Conservation (phyloP, 2,113 vertebrate genomes). For the Miniopterus natalensis region DNA sequence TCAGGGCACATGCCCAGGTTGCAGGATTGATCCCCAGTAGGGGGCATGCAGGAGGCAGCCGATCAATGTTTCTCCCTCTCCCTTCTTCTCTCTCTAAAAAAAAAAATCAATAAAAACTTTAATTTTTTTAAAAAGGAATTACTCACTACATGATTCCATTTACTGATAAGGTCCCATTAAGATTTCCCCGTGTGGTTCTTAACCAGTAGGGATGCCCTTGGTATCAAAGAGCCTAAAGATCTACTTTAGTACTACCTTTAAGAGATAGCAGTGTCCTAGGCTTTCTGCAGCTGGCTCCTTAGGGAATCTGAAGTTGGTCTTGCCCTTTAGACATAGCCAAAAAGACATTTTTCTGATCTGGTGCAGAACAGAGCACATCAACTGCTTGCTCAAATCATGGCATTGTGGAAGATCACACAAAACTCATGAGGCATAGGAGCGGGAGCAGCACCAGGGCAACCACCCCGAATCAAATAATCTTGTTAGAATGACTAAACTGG, state of each 20-base stretch:
- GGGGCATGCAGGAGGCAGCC: too few relatives aligned
- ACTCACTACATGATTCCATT: slow-evolving; percentile 40
- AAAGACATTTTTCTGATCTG: slow-evolving; percentile 50
- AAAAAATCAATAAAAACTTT: too few relatives aligned
- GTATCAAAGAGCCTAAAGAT: slow-evolving; percentile 15
- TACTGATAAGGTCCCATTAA: slow-evolving; percentile 19
- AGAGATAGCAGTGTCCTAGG: neutral
- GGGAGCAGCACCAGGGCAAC: slow-evolving; percentile 26
- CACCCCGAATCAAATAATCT: neutral
- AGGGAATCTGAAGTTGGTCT: slow-evolving; percentile 66
- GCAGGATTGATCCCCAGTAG: too few relatives aligned
- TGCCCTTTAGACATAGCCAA: slow-evolving; percentile 37
- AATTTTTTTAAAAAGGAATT: neutral
- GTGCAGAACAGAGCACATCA: neutral
- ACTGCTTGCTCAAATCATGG: slow-evolving; percentile 24
- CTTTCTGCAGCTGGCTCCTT: slow-evolving; percentile 47
- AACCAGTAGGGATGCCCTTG: neutral
- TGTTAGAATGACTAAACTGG: neutral
- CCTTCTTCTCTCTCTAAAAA: too few relatives aligned
- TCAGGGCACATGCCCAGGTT: too few relatives aligned
- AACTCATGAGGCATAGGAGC: neutral
- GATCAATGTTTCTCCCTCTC: too few relatives aligned
- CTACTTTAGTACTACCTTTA: neutral
- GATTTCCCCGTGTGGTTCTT: slow-evolving; percentile 14
- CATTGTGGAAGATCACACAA: slow-evolving; percentile 46